phyloP scores from a whole-genome alignment of 2,113 vertebrate species.

The Etheostoma cragini region DNA sequence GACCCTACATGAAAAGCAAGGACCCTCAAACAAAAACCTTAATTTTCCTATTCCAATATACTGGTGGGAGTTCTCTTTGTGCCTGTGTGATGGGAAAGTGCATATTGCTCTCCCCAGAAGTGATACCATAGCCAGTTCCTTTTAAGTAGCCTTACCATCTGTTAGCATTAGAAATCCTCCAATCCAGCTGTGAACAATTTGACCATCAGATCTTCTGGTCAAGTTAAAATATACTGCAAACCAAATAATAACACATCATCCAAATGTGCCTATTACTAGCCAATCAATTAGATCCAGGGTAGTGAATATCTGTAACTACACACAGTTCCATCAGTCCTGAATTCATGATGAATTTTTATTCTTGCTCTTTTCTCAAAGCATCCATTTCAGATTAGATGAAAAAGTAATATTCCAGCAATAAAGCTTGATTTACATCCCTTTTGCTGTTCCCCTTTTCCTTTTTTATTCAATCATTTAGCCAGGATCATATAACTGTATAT shows the following conservation, averaged over 20 bases:
- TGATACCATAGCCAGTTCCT: slow-evolving; percentile 15
- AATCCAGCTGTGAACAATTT: slow-evolving; percentile 60
- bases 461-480: slow-evolving; percentile 89
- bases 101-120: slow-evolving; percentile 25
- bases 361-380: slow-evolving; percentile 81
- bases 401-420: slow-evolving; percentile 88
- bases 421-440: slow-evolving; percentile 88
- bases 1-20: slow-evolving; percentile 41
- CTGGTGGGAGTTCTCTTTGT: slow-evolving; percentile 28
- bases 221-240: slow-evolving; percentile 48
- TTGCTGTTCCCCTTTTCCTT: slow-evolving; percentile 75
- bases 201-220: slow-evolving; percentile 36
- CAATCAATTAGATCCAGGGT: slow-evolving; percentile 48
- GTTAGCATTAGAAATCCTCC: slow-evolving; percentile 49
- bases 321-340: slow-evolving; percentile 70
- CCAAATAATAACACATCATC: slow-evolving; percentile 46
- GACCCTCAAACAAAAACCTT: slow-evolving; percentile 36
- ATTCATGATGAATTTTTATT: slow-evolving; percentile 81
- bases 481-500: slow-evolving; percentile 89
- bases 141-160: slow-evolving; percentile 35
- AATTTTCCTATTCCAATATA: slow-evolving; percentile 26
- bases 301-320: slow-evolving; percentile 50
- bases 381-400: slow-evolving; percentile 86
- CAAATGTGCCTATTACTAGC: slow-evolving; percentile 40
- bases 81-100: not conserved